Base-by-base conservation (phyloP, 1,140 invertebrate genomes). In the Octopus sinensis region DNA sequence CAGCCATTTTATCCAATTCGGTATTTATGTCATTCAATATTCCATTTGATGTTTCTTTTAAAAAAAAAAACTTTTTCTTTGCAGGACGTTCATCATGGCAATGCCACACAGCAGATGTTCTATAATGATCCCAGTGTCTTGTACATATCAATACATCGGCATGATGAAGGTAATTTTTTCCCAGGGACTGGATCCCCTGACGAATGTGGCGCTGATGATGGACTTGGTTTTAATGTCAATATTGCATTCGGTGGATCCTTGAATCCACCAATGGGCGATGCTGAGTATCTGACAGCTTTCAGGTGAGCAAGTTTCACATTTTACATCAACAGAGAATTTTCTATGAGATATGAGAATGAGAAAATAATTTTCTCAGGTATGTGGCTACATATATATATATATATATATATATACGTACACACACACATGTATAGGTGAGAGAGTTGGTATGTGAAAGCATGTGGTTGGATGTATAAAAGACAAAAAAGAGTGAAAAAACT, bases 91-190 rank as follows among this genome's bases (percentile, higher is more conserved):
- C 98, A 99, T 91, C 98, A 99, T 92, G 98, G 98, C 17, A 99
- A 99, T 92, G 98, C 98, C 76, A 99, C 98, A 51, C 98, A 99
- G 91, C 96, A 98, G 90, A 96, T 97, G 91, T 99, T 99, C 91
- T 99, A 99, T 91, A 94, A 97, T 88, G 97, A 99, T 91, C 95
- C 96, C 30, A 93, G 95, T 87, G 96, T 99, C 84, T 92, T 99
- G 84, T 99, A 99, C 91, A 93, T 99, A 85, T 99, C 97, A 84
- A 94, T 99, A 89, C 98, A 99, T 93, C 95, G 98, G 84, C 98
- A 99, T 93, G 98, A 99, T 92, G 97, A 98, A 90, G 98, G 98
- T 77, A 99, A 99, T 91, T 99, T 99, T 92, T 99, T 99, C 92
- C 98, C 98, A 51, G 98, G 98, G 81, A 98, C 97, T 12, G 97